Evolutionary conservation across 2,888 invertebrate genomes (phyloP), one percentile per base, ranked within the genome.

Genomic region (Drosophila atroscutellata): DNA sequence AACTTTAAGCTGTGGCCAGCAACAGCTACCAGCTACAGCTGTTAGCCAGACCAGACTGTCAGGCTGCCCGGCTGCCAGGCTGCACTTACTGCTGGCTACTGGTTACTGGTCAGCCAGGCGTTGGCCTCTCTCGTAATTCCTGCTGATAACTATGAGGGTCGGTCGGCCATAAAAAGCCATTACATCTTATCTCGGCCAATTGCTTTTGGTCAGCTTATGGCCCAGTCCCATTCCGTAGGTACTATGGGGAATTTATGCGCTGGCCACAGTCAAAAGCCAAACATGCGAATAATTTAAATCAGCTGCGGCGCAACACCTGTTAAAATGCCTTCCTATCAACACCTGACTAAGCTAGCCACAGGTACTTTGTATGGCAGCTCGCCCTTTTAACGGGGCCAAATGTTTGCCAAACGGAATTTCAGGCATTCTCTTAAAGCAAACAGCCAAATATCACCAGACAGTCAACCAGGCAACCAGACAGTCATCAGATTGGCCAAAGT

Each of bases 261-360:
- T 60, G 61, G 80, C 69, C 70, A 61, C 54, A 68, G 65, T 58
- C 71, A 65, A 78, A 72, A 74, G 72, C 72, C 77, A 77, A 83
- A 77, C 85, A 86, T 84, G 81, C 81, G 80, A 84, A 85, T 85
- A 86, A 85, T 86, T 85, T 85, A 86, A 85, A 86, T 86, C 86
- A 75, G 69, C 79, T 77, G 73, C 61, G 37, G 51, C 60, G 81
- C 70, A 84, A 83, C 85, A 86, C 85, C 85, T 85, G 83, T 72
- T 77, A 72, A 80, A 84, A 81, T 83, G 61, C 84, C 75, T 58
- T 69, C 63, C 77, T 70, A 61, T 73, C 75, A 72, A 69, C 80
- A 74, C 68, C 36, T 66, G 47, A 20, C 15, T 50, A 9, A 20
- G 52, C 34, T 11, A 52, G 42, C 57, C 24, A 47, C 13, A 42